Base-by-base conservation (phyloP, 2,888 invertebrate species). In the Poecilus cupreus region DNA sequence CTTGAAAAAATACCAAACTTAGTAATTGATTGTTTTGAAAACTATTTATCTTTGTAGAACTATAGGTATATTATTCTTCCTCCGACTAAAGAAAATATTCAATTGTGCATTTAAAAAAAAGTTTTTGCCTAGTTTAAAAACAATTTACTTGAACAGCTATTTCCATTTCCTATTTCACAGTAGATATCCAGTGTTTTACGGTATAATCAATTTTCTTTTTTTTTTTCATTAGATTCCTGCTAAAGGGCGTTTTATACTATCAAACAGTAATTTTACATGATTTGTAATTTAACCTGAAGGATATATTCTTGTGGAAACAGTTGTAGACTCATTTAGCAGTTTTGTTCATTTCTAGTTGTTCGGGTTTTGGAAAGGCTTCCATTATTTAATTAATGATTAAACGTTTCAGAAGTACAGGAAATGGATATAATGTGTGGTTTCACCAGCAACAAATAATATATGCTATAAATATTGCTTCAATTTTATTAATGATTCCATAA, bases 391-490 rank as follows among this genome's bases (percentile, higher is more conserved):
- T 37, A 68, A 32, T 16, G 37, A 68, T 18, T 68, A 37, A 68
- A 13, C 18, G 32, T 68, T 68, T 68, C 64, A n/a, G 24, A 26
- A 26, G 26, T 24, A 24, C 26, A 13, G 64, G 64, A 68, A 32
- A 18, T 68, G 64, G 37, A n/a, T 32, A 57, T 16, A 68, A 68
- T 68, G 64, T 68, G 37, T 37, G 32, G 64, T 68, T 68, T 68
- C 64, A 13, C 18, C 37, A 68, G 37, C 20, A 37, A 32, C 18
- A 18, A 32, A 68, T 37, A 68, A 60, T 60, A 37, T 37, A 68
- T 37, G 37, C 20, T 37, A 68, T 68, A 37, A 68, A 37, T 68
- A 60, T 60, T 16, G 16, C 16, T n/a, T 13, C 18, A 13, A 6
- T 49, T 49, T n/a, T 49, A 16, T 49, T 18, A 54, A 54, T 54